A percentile compares a stretch with the other conserved stretches of the same genome.
phyloP scores from a whole-genome alignment of 2,113 vertebrate genomes.

The Paralichthys olivaceus region DNA sequence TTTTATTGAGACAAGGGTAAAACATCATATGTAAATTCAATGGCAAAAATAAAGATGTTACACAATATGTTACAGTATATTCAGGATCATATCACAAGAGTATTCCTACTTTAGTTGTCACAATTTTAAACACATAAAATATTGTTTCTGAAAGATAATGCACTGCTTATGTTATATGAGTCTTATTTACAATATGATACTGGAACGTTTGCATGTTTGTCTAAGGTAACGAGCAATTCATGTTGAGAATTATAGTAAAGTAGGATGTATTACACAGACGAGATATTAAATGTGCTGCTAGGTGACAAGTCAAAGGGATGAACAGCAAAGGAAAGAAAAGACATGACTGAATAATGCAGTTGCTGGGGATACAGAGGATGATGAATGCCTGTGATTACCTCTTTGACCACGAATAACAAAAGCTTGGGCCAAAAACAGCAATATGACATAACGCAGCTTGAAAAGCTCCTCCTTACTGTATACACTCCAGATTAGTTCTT shows the following conservation, averaged over 20 bases:
- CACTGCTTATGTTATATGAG: neutral
- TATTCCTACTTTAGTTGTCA: constrained; percentile 3
- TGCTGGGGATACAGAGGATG: constrained; percentile 49
- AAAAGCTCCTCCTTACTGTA: constrained; percentile 5
- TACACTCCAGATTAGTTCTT: constrained; percentile 10
- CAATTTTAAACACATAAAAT: constrained; percentile 10
- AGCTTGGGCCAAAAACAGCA: constrained; percentile 36
- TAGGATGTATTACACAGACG: neutral
- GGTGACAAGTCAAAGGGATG: constrained; percentile 20
- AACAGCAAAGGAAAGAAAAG: constrained; percentile 25
- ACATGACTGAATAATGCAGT: constrained; percentile 17
- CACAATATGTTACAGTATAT: constrained; percentile 39
- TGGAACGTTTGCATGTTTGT: constrained; percentile 22
- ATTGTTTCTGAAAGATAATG: constrained; percentile 7
- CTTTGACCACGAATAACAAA: constrained; percentile 30
- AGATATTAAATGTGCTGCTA: constrained; percentile 12
- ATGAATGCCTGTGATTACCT: constrained; percentile 30
- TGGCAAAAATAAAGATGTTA: constrained; percentile 46
- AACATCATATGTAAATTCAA: constrained; percentile 41
- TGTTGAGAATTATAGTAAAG: constrained; percentile 4
- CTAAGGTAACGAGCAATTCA: neutral
- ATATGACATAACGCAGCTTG: constrained; percentile 21
- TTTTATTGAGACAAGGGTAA: constrained; percentile 53
- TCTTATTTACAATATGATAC: constrained; percentile 19
- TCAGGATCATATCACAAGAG: constrained; percentile 6